Percentiles rank a stretch among this genome's conserved stretches.
Evolutionary conservation across 2,113 vertebrate genomes (phyloP).

Genomic region (Heliornis fulica): DNA sequence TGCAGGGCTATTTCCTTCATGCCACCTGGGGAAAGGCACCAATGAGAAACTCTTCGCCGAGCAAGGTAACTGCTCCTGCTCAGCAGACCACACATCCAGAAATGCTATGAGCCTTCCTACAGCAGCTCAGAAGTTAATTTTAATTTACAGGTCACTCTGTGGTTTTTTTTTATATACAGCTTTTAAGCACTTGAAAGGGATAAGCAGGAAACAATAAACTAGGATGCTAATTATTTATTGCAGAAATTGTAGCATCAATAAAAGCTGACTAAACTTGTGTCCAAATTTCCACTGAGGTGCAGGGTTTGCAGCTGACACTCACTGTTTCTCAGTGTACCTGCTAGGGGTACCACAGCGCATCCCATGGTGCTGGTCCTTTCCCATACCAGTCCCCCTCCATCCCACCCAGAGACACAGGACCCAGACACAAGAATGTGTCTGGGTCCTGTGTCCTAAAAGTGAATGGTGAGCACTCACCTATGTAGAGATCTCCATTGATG

Average conservation of each 20-base stretch:
- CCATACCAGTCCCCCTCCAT: fast-evolving
- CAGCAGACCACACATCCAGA: background rate
- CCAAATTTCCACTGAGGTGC: background rate
- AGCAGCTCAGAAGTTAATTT: background rate
- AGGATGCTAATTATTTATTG: background rate
- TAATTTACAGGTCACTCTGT: background rate
- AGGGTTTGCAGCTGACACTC: background rate
- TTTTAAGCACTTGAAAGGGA: background rate
- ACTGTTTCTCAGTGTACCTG: background rate
- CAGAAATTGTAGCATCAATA: background rate
- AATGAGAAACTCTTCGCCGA: background rate
- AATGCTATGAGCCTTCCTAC: background rate
- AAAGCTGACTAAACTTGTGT: background rate
- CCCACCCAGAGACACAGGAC: background rate
- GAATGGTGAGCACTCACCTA: constrained; percentile 78
- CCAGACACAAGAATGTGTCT: background rate
- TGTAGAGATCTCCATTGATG: constrained; percentile 87
- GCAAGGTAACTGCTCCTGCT: fast-evolving
- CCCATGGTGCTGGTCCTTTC: fast-evolving
- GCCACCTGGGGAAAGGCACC: constrained; percentile 78
- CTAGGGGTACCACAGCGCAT: background rate
- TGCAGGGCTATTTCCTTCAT: constrained; percentile 95
- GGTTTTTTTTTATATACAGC: background rate
- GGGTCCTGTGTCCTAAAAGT: background rate
- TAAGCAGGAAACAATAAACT: background rate